phyloP scores from a whole-genome alignment of 2,888 invertebrate genomes.

The Eilema griseolum region DNA sequence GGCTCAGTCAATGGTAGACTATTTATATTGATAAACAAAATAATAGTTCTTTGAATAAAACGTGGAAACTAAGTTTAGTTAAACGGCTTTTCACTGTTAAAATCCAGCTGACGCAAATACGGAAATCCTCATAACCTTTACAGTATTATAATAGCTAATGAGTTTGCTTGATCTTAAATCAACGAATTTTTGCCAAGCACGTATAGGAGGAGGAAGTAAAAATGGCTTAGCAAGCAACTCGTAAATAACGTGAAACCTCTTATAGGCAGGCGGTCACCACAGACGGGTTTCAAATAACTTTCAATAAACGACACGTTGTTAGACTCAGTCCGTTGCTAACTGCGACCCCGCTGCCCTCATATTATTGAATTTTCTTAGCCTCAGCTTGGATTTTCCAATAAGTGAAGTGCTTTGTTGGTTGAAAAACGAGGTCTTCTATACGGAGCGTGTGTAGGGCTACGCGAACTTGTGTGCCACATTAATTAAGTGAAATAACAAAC shows the following conservation, averaged over 20 bases:
- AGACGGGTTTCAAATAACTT: constrained; percentile 70
- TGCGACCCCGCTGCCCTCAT: constrained; percentile 53
- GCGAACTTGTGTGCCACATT: constrained; percentile 32
- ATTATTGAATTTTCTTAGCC: constrained; percentile 71
- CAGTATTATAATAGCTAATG: neutral
- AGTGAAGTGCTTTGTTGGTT: constrained; percentile 63
- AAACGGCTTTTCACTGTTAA: neutral
- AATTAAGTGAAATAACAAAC: constrained; percentile 38
- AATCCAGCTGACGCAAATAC: neutral
- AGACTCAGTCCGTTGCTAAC: constrained; percentile 49
- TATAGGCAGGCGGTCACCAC: constrained; percentile 59
- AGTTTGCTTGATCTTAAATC: neutral
- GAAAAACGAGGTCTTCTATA: constrained; percentile 34
- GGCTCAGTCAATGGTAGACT: too few relatives aligned
- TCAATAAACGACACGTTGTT: constrained; percentile 63
- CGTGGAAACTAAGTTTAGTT: neutral
- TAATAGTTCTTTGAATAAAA: neutral
- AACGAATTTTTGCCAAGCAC: neutral
- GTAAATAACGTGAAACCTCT: constrained; percentile 59
- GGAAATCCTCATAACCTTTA: neutral
- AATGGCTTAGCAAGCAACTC: constrained; percentile 48
- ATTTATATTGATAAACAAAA: too few relatives aligned
- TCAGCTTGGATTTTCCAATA: constrained; percentile 66
- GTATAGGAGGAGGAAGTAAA: constrained; percentile 31
- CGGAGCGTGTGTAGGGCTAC: constrained; percentile 21